Conservation (phyloP, 2,113 vertebrate genomes). For the Fulica atra region DNA sequence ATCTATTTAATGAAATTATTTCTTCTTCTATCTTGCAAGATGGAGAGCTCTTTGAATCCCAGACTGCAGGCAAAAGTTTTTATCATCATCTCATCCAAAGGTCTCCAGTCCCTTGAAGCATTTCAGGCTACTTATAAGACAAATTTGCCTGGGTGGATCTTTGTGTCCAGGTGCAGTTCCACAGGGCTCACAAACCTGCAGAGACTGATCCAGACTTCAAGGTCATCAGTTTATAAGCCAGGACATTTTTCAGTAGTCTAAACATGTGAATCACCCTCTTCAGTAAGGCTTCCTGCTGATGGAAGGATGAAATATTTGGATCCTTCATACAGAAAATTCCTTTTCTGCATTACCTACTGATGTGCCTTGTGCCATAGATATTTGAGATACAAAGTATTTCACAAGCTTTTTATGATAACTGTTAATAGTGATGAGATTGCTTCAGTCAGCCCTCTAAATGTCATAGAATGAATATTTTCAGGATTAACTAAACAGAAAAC, state of each 20-base stretch:
- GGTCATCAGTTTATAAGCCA: not conserved
- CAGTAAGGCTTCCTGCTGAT: not conserved
- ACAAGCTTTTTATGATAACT: not conserved
- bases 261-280: not conserved
- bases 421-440: not conserved
- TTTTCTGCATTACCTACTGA: not conserved
- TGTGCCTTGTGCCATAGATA: rapidly evolving
- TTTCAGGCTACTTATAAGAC: not conserved
- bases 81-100: not conserved
- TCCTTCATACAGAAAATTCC: not conserved
- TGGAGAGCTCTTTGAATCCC: not conserved
- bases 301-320: not conserved
- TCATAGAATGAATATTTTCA: not conserved
- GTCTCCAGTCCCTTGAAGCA: not conserved
- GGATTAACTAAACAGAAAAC: not conserved
- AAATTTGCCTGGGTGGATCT: not conserved
- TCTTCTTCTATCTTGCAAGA: not conserved
- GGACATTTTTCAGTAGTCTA: not conserved
- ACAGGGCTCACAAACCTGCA: not conserved
- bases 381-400: not conserved
- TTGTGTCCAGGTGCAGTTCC: not conserved
- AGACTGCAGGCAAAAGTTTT: not conserved
- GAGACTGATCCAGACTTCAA: not conserved
- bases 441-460: not conserved
- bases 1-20: not conserved